These are phyloP conservation scores for Timandra comae DNA, from an alignment of 2,888 invertebrate species.

Conservation along the genomic window DNA sequence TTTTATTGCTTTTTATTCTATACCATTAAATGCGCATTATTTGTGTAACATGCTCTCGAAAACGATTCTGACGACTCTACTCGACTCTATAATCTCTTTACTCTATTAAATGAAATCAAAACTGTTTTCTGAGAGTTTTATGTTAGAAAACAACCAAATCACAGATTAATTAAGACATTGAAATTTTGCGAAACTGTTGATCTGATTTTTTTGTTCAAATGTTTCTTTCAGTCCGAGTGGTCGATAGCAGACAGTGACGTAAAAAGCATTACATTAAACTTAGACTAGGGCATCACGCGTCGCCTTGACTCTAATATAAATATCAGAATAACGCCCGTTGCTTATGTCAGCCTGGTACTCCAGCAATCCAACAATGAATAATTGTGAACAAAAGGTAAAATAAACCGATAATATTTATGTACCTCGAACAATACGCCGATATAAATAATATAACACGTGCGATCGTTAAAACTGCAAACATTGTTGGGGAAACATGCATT, in stretches of 20 bases:
- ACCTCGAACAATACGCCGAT: constrained; percentile 10
- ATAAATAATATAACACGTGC: constrained; percentile 6
- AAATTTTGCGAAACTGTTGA: too few relatives aligned
- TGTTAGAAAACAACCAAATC: too few relatives aligned
- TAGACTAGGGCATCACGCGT: neutral
- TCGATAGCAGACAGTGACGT: constrained; percentile 1
- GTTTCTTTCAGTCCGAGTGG: neutral
- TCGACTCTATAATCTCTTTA: too few relatives aligned
- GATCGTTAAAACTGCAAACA: constrained; percentile 11
- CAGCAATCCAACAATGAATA: neutral
- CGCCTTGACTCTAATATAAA: neutral
- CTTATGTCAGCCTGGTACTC: neutral
- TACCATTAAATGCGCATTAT: too few relatives aligned
- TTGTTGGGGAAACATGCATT: constrained; percentile 11
- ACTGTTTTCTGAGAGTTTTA: too few relatives aligned
- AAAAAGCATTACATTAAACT: neutral
- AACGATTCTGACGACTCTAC: too few relatives aligned
- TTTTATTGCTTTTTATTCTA: too few relatives aligned
- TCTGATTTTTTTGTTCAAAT: neutral
- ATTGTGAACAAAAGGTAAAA: constrained; percentile 1
- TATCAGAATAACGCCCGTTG: neutral
- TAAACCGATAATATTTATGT: neutral
- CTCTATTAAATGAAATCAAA: too few relatives aligned
- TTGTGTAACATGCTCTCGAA: too few relatives aligned
- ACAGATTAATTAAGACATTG: too few relatives aligned